A percentile compares a stretch with the other conserved stretches of the same genome.
Evolutionary conservation across 2,888 invertebrate species (phyloP).

Genomic region (Hyposoter didymator): DNA sequence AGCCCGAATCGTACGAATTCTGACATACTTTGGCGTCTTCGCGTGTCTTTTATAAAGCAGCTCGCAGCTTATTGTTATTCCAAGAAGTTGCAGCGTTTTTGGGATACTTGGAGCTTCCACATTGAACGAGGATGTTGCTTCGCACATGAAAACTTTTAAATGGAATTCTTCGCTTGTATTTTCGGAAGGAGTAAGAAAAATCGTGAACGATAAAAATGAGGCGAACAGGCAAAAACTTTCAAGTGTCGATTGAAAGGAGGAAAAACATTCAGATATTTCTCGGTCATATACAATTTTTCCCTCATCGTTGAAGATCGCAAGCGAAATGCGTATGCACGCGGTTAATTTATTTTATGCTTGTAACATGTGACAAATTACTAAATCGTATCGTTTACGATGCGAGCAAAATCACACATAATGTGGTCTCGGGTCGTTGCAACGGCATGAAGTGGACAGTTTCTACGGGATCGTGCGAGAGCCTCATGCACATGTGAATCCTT

Average conservation of each 20-base stretch:
- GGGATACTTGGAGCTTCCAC: not conserved
- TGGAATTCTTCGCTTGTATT: not conserved
- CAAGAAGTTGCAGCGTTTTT: not conserved
- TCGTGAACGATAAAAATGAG: not conserved
- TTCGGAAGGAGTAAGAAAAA: not conserved
- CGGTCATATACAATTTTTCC: not conserved
- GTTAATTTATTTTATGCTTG: constrained; percentile 43
- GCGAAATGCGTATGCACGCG: constrained; percentile 32
- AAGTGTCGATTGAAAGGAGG: not conserved
- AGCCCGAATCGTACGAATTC: not conserved
- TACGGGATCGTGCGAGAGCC: constrained; percentile 31
- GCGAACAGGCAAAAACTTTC: not conserved
- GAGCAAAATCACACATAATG: constrained; percentile 14
- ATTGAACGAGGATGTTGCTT: not conserved
- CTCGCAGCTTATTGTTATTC: not conserved
- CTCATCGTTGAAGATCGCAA: not conserved
- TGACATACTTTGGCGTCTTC: not conserved
- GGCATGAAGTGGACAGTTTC: constrained; percentile 22
- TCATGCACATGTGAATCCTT: constrained; percentile 46
- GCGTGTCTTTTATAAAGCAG: not conserved
- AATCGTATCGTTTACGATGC: constrained; percentile 44
- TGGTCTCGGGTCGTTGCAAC: constrained; percentile 31
- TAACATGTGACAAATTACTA: constrained; percentile 60
- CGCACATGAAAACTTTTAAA: not conserved
- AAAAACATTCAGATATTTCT: not conserved